These are phyloP conservation scores for Prolemur simus DNA, from an alignment of 2,113 vertebrate species.

Conservation along the genomic window DNA sequence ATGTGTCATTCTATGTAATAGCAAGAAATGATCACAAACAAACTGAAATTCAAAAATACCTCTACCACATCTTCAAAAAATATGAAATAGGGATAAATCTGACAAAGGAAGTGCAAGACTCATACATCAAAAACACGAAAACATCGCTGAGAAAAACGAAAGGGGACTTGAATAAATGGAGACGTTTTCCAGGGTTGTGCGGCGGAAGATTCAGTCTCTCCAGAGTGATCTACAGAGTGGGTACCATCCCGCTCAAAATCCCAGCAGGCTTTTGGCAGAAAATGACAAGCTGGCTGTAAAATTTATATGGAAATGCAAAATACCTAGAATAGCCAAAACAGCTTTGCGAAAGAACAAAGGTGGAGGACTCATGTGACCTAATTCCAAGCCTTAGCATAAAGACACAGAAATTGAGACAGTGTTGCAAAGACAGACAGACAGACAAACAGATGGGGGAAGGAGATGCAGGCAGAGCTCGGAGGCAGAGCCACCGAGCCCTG, in stretches of 20 bases:
- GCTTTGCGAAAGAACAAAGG: not conserved
- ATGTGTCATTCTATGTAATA: too few species aligned
- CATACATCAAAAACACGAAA: too few species aligned
- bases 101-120: not conserved
- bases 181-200: accelerated
- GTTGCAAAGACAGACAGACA: too few species aligned
- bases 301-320: not conserved
- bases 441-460: accelerated
- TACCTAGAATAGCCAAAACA: not conserved
- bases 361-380: not conserved
- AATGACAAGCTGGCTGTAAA: not conserved
- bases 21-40: not conserved
- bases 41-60: not conserved
- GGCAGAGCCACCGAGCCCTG: too few species aligned
- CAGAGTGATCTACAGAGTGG: accelerated
- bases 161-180: accelerated
- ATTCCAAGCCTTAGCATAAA: accelerated
- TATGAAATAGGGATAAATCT: accelerated
- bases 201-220: accelerated
- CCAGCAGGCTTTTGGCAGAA: not conserved
- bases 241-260: not conserved
- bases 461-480: accelerated
- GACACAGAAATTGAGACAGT: accelerated
- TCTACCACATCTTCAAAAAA: not conserved
- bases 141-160: accelerated